Evolutionary conservation across 2,113 vertebrate genomes (phyloP), one percentile per base, ranked within the genome.

Genomic region (Hipposideros armiger): DNA sequence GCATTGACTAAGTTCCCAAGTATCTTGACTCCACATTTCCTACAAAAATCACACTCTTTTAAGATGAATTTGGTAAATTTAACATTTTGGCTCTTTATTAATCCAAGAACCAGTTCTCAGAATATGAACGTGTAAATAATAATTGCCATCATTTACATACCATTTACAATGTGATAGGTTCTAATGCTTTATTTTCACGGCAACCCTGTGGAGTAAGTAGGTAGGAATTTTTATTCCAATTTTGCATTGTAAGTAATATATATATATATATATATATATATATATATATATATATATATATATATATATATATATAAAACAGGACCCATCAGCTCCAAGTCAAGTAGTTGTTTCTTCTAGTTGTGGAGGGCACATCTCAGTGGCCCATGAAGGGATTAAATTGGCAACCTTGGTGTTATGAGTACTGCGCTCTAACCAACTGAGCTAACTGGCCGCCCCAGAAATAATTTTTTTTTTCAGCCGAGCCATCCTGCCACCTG

Each of bases 71-170:
- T 58, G 81, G 58, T 28, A 85, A 45, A 28, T 84, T 87, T 56
- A 94, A 60, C 56, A 74, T 78, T 87, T 91, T 74, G 45, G 20
- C 66, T 91, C 17, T 88, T 84, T 76, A 67, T 87, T 87, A 84
- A 60, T 28, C 4, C 72, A 67, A 50, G 81, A 62, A 73, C 45
- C 93, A 16, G 19, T 87, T 92, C 45, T 90, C 42, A 84, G 66
- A 77, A 64, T 58, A 2, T 73, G 36, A 92, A 30, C 45, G 45
- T 28, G 16, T 42, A 52, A 80, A 90, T 54, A 66, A 64, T 77
- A 42, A 69, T 40, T 64, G 17, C 16, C 67, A 32, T 26, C 20
- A 64, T 50, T 92, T 69, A 62, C 6, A 17, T 4, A 45, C 50
- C 24, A 69, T 86, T 86, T 52, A 32, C 32, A 64, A 6, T 11